These are phyloP conservation scores for Daubentonia madagascariensis DNA, from an alignment of 2,113 vertebrate genomes.

Conservation along the genomic window DNA sequence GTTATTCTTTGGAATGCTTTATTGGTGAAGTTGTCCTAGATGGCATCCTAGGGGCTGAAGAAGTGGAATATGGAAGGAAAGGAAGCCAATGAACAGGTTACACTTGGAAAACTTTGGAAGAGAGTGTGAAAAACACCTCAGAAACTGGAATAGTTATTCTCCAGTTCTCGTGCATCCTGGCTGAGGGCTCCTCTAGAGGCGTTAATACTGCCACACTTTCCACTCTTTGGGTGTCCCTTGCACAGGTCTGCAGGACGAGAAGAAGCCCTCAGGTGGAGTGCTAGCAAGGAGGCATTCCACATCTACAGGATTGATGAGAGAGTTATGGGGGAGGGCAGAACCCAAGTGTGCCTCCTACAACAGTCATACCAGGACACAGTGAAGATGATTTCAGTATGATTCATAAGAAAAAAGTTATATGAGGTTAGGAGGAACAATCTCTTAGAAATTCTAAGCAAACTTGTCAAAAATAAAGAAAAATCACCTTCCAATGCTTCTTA, in stretches of 20 bases:
- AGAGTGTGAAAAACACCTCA: not conserved
- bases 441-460: constrained; percentile 27
- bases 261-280: not conserved
- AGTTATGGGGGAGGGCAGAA: rapidly evolving
- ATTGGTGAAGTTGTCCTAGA: not conserved
- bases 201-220: not conserved
- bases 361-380: not conserved
- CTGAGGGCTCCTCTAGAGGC: not conserved
- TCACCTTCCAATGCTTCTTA: not conserved
- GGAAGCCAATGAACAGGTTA: not conserved
- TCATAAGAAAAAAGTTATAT: constrained; percentile 5
- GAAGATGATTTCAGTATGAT: not conserved
- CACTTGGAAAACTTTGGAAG: not conserved
- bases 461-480: constrained; percentile 22
- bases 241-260: not conserved
- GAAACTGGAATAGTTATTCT: not conserved
- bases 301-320: not conserved
- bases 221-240: not conserved
- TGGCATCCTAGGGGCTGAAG: no score
- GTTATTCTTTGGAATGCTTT: not conserved
- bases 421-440: not conserved
- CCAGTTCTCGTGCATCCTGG: rapidly evolving
- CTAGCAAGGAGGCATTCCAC: not conserved
- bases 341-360: not conserved
- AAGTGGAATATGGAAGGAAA: not conserved